These are phyloP conservation scores for Drosophila sp. DNA, from an alignment of 1,140 invertebrate species.

Conservation along the genomic window DNA sequence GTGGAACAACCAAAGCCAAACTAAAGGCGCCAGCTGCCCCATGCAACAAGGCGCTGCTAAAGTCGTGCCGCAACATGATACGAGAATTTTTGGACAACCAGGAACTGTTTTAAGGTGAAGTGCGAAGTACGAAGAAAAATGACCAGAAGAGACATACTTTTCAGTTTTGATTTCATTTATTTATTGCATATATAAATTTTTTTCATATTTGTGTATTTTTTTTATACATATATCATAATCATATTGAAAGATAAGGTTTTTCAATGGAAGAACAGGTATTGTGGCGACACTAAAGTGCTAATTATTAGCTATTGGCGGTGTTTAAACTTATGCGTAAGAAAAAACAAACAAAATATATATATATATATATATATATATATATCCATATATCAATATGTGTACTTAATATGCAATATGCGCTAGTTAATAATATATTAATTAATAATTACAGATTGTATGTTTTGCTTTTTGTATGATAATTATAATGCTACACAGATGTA, in stretches of 20 bases:
- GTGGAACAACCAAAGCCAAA: conserved; percentile 52
- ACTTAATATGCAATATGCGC: conserved; percentile 57
- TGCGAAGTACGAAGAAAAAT: not conserved
- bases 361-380: conserved; percentile 26
- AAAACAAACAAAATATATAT: conserved; percentile 66
- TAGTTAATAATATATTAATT: conserved; percentile 57
- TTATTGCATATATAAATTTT: conserved; percentile 80
- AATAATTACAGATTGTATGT: conserved; percentile 44
- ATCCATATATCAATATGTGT: conserved; percentile 24
- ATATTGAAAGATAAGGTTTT: conserved; percentile 71
- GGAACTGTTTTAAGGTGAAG: conserved; percentile 42
- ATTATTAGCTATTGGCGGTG: conserved; percentile 82
- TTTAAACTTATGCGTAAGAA: conserved; percentile 70
- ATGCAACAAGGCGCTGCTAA: conserved; percentile 58
- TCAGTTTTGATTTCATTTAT: conserved; percentile 72
- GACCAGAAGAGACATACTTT: not conserved
- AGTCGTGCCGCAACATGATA: conserved; percentile 70
- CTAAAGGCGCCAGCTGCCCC: not conserved
- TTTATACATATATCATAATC: conserved; percentile 55
- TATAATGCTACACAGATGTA: conserved; percentile 57
- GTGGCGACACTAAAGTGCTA: conserved; percentile 81
- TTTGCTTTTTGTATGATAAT: conserved; percentile 37
- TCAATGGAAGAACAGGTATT: conserved; percentile 80
- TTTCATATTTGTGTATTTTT: conserved; percentile 47
- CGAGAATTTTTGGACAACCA: conserved; percentile 67